A percentile compares a stretch with the other conserved stretches of the same genome.
Conservation (phyloP, 2,797 vertebrate species). For the Delichon dasypus region DNA sequence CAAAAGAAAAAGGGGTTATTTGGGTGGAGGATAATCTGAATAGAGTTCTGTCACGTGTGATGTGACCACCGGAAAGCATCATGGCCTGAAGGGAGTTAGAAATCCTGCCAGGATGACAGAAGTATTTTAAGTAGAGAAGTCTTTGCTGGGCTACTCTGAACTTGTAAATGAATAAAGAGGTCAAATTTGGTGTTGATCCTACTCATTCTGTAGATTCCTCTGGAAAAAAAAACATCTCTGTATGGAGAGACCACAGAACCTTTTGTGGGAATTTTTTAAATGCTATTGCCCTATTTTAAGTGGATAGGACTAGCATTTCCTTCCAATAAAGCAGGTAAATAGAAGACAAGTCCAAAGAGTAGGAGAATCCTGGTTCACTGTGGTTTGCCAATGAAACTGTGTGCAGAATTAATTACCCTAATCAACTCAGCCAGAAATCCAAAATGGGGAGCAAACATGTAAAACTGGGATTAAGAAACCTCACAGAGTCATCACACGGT, state of each 20-base stretch:
- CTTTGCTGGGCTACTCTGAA: background rate
- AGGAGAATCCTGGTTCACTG: background rate
- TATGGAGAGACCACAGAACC: background rate
- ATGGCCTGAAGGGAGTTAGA: background rate
- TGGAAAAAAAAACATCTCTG: background rate
- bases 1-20: background rate
- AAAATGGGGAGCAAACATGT: background rate
- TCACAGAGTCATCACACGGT: background rate
- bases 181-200: background rate
- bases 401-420: background rate
- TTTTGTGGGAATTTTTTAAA: background rate
- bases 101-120: background rate
- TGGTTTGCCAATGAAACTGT: background rate
- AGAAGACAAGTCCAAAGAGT: background rate
- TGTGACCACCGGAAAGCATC: background rate
- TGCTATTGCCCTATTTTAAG: background rate
- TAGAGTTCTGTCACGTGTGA: background rate
- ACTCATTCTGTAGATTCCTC: background rate
- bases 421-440: background rate
- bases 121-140: background rate
- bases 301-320: background rate
- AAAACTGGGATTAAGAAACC: background rate
- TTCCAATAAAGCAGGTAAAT: background rate
- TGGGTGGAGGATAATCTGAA: background rate
- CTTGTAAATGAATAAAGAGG: background rate